Conservation (phyloP, 2,888 invertebrate genomes). For the Spicauda simplicius region DNA sequence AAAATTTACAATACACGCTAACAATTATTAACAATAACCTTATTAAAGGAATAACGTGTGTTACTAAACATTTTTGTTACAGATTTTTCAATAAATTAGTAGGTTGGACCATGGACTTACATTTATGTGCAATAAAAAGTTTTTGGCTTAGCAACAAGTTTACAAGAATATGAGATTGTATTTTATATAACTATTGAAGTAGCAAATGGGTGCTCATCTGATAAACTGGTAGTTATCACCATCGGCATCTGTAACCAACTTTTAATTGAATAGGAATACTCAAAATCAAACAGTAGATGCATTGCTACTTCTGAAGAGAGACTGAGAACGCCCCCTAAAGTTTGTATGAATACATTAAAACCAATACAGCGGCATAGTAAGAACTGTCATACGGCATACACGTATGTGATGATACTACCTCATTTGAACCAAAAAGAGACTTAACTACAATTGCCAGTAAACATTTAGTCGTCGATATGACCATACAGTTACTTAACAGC, state of each 20-base stretch:
- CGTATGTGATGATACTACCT: neutral
- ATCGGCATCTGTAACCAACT: neutral
- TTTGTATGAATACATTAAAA: too few relatives aligned
- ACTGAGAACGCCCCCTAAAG: neutral
- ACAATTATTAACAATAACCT: constrained; percentile 75
- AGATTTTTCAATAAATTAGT: constrained; percentile 45
- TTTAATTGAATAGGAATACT: neutral
- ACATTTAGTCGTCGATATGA: constrained; percentile 35
- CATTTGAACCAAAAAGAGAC: neutral
- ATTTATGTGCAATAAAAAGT: constrained; percentile 46
- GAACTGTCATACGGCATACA: too few relatives aligned
- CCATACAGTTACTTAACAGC: constrained; percentile 17
- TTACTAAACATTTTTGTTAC: constrained; percentile 48
- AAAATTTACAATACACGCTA: constrained; percentile 76
- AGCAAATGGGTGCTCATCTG: neutral
- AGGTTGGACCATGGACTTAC: constrained; percentile 62
- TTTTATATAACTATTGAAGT: neutral
- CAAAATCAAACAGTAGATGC: neutral
- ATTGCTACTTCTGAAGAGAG: neutral
- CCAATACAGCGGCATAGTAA: too few relatives aligned
- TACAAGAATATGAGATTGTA: constrained; percentile 26
- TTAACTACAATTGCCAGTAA: constrained; percentile 1
- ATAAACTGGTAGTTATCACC: neutral
- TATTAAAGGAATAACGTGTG: constrained; percentile 40
- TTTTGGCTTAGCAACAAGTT: constrained; percentile 37